A percentile compares a stretch with the other conserved stretches of the same genome.
Conservation (phyloP, 2,113 vertebrate species). For the Saccopteryx bilineata region DNA sequence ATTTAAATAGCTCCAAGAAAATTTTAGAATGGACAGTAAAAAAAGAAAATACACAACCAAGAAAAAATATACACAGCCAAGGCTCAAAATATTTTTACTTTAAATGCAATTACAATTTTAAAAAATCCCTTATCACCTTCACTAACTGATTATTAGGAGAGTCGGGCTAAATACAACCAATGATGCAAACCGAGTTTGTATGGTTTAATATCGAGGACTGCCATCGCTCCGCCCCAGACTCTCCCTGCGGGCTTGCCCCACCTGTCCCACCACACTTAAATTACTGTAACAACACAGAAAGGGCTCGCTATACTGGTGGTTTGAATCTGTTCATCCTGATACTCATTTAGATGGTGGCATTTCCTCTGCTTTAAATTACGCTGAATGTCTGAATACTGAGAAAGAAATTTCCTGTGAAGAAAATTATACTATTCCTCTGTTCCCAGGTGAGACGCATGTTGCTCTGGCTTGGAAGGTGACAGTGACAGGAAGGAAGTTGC, state of each 20-base stretch:
- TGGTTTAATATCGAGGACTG: background rate
- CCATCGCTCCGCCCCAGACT: too few species aligned
- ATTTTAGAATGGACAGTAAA: background rate
- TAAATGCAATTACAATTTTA: background rate
- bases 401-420: background rate
- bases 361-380: slow-evolving; percentile 20
- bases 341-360: background rate
- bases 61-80: background rate
- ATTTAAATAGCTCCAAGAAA: slow-evolving; percentile 46
- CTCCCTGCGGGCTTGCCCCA: fast-evolving
- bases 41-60: background rate
- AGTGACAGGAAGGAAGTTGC: background rate
- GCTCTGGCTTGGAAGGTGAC: slow-evolving; percentile 38
- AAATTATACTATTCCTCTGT: background rate
- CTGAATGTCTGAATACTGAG: background rate
- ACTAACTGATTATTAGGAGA: background rate
- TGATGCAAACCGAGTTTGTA: background rate
- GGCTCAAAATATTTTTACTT: background rate
- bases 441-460: background rate
- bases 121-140: background rate
- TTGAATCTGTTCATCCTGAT: background rate
- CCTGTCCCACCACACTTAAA: background rate
- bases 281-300: background rate
- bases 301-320: background rate
- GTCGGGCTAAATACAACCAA: too few species aligned